These are phyloP conservation scores for Lithodes maja DNA, from an alignment of 2,888 invertebrate species.

Conservation along the genomic window DNA sequence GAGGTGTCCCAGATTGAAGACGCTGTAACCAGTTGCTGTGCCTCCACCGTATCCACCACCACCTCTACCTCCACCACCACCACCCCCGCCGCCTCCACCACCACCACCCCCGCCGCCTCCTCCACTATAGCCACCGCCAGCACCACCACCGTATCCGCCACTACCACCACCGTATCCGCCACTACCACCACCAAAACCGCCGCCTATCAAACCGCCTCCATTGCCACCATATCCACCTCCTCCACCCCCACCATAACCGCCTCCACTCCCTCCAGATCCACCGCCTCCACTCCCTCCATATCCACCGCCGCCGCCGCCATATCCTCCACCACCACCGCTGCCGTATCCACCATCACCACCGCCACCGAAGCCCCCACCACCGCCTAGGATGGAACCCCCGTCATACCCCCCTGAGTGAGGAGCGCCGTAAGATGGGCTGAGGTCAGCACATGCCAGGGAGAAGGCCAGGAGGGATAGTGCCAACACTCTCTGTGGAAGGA, in stretches of 20 bases:
- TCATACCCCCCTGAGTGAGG: not conserved
- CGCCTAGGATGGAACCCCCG: too few relatives aligned
- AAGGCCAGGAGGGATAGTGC: not conserved
- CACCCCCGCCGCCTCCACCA: not conserved
- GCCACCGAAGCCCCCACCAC: too few relatives aligned
- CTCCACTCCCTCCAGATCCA: not conserved
- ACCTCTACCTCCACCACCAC: not conserved
- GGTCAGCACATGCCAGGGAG: not conserved
- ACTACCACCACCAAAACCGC: not conserved
- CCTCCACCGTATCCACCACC: not conserved
- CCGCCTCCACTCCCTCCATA: not conserved
- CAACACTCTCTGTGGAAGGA: not conserved
- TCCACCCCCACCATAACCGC: not conserved
- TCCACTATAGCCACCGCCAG: not conserved
- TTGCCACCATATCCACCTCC: not conserved
- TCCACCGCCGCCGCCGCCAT: not conserved
- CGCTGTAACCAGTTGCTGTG: not conserved
- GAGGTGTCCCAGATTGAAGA: not conserved
- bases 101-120: not conserved
- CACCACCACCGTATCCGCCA: not conserved
- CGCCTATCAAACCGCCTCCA: not conserved
- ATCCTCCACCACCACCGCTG: not conserved
- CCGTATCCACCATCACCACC: not conserved
- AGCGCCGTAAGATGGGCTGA: not conserved
- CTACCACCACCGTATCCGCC: not conserved